phyloP scores from a whole-genome alignment of 2,797 vertebrate genomes.

The Mus caroli region DNA sequence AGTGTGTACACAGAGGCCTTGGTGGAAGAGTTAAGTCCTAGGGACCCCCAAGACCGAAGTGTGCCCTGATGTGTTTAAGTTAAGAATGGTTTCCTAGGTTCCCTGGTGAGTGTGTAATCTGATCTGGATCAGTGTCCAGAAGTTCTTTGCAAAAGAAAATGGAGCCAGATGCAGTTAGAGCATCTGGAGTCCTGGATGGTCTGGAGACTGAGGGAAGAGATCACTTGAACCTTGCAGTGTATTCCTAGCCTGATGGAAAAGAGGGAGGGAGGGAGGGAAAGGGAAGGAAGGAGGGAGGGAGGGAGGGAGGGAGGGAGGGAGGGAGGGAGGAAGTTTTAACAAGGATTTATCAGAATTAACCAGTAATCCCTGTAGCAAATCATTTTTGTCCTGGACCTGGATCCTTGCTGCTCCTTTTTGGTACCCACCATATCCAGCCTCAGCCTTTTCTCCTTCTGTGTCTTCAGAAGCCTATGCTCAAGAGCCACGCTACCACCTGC shows the following conservation, averaged over 20 bases:
- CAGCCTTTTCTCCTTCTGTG: neutral
- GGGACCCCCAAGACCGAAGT: neutral
- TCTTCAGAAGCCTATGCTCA: neutral
- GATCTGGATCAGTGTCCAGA: neutral
- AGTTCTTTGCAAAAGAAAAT: conserved; percentile 25
- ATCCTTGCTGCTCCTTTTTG: neutral
- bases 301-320: neutral
- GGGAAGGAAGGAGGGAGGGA: neutral
- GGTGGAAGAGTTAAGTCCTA: neutral
- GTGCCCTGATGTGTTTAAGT: neutral
- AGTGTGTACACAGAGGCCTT: neutral
- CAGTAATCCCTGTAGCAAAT: conserved; percentile 28
- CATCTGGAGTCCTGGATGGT: neutral
- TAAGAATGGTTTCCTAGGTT: neutral
- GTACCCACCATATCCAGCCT: neutral
- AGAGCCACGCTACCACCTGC: neutral
- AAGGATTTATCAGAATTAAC: conserved; percentile 31
- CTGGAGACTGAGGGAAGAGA: neutral
- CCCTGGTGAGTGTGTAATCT: neutral
- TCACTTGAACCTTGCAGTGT: neutral
- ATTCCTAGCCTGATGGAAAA: neutral
- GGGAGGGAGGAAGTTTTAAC: neutral
- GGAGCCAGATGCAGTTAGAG: neutral
- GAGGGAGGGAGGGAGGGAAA: neutral
- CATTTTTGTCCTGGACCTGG: neutral